Evolutionary conservation across 1,140 invertebrate species (phyloP).

Genomic region (Brachionus manjavacas): DNA sequence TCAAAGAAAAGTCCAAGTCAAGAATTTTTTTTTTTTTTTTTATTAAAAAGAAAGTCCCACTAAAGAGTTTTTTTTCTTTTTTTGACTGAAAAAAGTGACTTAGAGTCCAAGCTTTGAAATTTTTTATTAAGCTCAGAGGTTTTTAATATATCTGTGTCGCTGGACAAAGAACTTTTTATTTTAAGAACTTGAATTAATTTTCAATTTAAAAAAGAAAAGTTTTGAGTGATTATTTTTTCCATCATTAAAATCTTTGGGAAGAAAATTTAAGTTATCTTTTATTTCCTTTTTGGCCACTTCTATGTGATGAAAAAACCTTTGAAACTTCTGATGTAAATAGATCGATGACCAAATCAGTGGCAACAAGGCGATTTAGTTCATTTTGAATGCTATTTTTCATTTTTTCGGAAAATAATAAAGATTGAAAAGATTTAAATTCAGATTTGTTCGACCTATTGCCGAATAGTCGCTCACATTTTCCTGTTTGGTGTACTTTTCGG

Average conservation of each 20-base stretch:
- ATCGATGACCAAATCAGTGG: slow-evolving; percentile 86
- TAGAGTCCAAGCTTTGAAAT: neutral
- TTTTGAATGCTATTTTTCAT: slow-evolving; percentile 63
- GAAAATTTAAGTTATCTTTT: too few relatives aligned
- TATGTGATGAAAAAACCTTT: too few relatives aligned
- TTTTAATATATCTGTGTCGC: neutral
- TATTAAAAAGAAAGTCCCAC: too few relatives aligned
- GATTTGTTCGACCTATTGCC: too few relatives aligned
- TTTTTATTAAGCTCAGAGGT: neutral
- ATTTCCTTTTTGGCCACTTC: too few relatives aligned
- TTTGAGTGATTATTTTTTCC: neutral
- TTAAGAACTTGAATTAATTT: neutral
- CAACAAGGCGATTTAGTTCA: slow-evolving; percentile 84
- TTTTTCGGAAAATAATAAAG: neutral
- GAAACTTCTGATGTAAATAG: too few relatives aligned
- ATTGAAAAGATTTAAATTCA: neutral
- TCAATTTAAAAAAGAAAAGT: neutral
- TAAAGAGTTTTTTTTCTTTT: too few relatives aligned
- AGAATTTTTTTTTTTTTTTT: too few relatives aligned
- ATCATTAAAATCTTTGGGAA: slow-evolving; percentile 55
- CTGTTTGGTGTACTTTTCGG: too few relatives aligned
- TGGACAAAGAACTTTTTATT: too few relatives aligned
- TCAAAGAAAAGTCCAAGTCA: too few relatives aligned
- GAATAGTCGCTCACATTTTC: too few relatives aligned
- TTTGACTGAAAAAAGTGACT: neutral